Evolutionary conservation across 37 sponge, comb jelly and placozoan genomes (phyloP), one percentile per base, ranked within the genome.

Genomic region (Aplysina aerophoba): DNA sequence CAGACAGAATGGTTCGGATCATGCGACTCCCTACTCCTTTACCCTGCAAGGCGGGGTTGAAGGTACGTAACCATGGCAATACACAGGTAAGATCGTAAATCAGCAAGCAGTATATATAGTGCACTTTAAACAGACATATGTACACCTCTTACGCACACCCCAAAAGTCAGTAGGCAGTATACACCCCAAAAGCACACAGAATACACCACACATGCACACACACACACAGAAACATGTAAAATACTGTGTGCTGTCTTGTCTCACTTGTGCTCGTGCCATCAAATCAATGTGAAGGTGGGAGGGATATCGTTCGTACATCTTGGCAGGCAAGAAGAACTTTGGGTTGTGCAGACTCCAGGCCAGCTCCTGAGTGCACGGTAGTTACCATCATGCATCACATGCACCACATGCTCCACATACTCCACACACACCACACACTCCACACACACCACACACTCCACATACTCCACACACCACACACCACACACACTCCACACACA

Each of bases 231-330:
- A 3, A 44, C 50, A 44, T 8, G 8, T 8, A 44, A 8, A 8
- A 44, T 8, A 44, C 66, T 72, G 37, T 85, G 63, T 39, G 73
- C 66, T 40, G 75, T 15, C 64, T 12, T 58, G 50, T 8, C 50
- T 44, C 50, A 88, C 97, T 82, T 95, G 98, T 20, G 89, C 94
- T 40, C 96, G 85, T 27, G 89, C 69, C 85, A 95, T 79, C 41
- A 98, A 69, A 69, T 98, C 94, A 67, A 98, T 94, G 72, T 94
- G 96, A 34, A 98, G 34, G 74, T 98, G 98, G 31, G 98, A 95
- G 37, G 98, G 98, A 58, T 93, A 88, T 37, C 81, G 79, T 2
- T 55, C 50, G 53, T 90, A 82, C 22, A 98, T 84, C 0, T 19
- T 33, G 2, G 79, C 87, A 8, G 96, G 92, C 0, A 95, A 83